These are phyloP conservation scores for Lethenteron reissneri DNA, from an alignment of 2,113 vertebrate genomes.

Conservation along the genomic window DNA sequence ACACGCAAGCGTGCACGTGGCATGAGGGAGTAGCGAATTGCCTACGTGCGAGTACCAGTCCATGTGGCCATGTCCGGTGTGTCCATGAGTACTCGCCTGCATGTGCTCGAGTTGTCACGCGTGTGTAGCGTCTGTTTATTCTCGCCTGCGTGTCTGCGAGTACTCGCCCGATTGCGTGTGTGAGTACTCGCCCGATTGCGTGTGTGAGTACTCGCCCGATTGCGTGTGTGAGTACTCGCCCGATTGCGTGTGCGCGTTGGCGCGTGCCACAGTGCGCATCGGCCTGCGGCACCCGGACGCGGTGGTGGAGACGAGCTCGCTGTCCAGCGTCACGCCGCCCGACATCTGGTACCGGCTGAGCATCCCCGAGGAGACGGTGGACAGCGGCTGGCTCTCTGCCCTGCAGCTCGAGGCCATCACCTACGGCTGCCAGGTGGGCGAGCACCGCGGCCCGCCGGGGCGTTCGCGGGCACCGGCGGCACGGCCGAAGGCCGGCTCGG, in stretches of 20 bases:
- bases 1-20: too few relatives aligned
- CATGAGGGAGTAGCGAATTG: too few relatives aligned
- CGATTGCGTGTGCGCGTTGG: background rate
- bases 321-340: constrained; percentile 82
- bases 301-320: constrained; percentile 86
- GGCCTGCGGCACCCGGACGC: constrained; percentile 81
- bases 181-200: too few relatives aligned
- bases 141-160: too few relatives aligned
- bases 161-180: background rate
- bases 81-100: too few relatives aligned
- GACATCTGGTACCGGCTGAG: constrained; percentile 86
- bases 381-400: constrained; percentile 73
- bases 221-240: background rate
- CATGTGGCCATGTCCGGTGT: too few relatives aligned
- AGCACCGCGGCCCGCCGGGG: too few relatives aligned
- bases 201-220: background rate
- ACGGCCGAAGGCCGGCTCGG: too few relatives aligned
- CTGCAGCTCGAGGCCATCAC: constrained; percentile 89
- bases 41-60: too few relatives aligned
- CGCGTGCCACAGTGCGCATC: constrained; percentile 41
- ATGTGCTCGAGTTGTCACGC: too few relatives aligned
- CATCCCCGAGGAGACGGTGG: constrained; percentile 77
- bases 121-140: too few relatives aligned
- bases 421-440: constrained; percentile 62
- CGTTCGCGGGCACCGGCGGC: too few relatives aligned